Conservation (phyloP, 2,888 invertebrate species). For the Drosophila anomelani region DNA sequence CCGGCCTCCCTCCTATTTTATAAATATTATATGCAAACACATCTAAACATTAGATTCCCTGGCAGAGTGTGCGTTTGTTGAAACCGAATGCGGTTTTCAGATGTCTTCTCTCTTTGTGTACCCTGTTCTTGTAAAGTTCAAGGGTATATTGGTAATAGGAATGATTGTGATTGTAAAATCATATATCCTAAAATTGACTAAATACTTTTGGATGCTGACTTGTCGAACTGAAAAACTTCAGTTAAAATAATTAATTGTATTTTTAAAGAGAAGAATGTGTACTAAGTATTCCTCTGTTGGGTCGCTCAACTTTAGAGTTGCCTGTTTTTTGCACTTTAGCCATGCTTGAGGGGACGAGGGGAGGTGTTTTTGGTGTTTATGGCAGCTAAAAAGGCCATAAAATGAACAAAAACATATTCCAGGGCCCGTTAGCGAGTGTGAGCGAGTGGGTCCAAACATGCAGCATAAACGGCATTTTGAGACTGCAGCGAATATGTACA, state of each 20-base stretch:
- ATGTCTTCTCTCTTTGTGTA: slow-evolving; percentile 36
- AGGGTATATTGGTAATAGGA: neutral
- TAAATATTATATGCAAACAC: slow-evolving; percentile 56
- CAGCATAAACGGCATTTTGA: slow-evolving; percentile 68
- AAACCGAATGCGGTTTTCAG: slow-evolving; percentile 66
- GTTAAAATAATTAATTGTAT: neutral
- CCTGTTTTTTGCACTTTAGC: slow-evolving; percentile 35
- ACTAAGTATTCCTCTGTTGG: neutral
- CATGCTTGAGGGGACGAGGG: slow-evolving; percentile 19
- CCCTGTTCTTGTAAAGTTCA: neutral
- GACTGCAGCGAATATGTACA: slow-evolving; percentile 65
- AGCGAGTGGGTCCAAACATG: slow-evolving; percentile 51
- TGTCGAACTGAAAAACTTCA: neutral
- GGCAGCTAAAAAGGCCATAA: slow-evolving; percentile 78
- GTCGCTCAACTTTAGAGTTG: neutral
- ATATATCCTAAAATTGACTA: too few relatives aligned
- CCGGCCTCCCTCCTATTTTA: slow-evolving; percentile 49
- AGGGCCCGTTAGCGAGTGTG: slow-evolving; percentile 36
- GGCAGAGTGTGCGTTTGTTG: slow-evolving; percentile 51
- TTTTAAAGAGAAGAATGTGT: neutral
- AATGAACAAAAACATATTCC: slow-evolving; percentile 73
- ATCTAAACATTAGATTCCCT: slow-evolving; percentile 33
- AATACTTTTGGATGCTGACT: too few relatives aligned
- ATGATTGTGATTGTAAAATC: too few relatives aligned
- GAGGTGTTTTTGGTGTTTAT: slow-evolving; percentile 62